A percentile compares a stretch with the other conserved stretches of the same genome.
Conservation (phyloP, 2,888 invertebrate species). For the Caenorhabditis auriculariae region DNA sequence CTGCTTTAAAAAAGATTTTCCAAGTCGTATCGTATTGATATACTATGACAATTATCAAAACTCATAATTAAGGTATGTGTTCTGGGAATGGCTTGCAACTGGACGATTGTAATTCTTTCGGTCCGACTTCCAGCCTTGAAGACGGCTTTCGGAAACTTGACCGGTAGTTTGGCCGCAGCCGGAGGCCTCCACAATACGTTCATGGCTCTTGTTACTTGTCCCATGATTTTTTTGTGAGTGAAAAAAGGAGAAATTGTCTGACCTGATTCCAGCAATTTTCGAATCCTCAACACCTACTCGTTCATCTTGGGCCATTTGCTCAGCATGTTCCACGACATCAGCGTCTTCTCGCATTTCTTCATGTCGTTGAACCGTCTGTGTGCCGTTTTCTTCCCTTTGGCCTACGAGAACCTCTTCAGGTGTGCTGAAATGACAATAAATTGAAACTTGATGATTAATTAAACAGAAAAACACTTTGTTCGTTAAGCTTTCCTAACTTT, state of each 20-base stretch:
- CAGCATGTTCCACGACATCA: slow-evolving; percentile 15
- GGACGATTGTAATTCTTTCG: no score
- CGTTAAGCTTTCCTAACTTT: no score
- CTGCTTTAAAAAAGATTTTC: background rate
- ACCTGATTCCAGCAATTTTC: slow-evolving; percentile 1
- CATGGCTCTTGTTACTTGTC: slow-evolving; percentile 12
- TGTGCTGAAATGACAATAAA: no score
- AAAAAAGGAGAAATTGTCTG: background rate
- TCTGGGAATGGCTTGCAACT: background rate
- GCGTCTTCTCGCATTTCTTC: slow-evolving; percentile 9
- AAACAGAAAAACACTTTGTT: no score
- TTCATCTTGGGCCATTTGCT: slow-evolving; percentile 1
- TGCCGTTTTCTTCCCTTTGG: slow-evolving; percentile 2
- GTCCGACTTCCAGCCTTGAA: background rate
- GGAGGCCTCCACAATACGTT: slow-evolving; percentile 7
- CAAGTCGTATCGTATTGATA: background rate
- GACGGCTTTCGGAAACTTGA: slow-evolving; percentile 11
- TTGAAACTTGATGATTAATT: no score
- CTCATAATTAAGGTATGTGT: background rate
- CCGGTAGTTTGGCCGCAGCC: slow-evolving; percentile 9
- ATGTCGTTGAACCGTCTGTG: slow-evolving; percentile 6
- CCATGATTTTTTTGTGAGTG: slow-evolving; percentile 18
- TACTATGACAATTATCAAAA: no score
- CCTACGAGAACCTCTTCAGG: slow-evolving; percentile 10
- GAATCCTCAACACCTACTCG: slow-evolving; percentile 2